These are phyloP conservation scores for Callimorpha dominula DNA, from an alignment of 2,888 invertebrate genomes.

Conservation along the genomic window DNA sequence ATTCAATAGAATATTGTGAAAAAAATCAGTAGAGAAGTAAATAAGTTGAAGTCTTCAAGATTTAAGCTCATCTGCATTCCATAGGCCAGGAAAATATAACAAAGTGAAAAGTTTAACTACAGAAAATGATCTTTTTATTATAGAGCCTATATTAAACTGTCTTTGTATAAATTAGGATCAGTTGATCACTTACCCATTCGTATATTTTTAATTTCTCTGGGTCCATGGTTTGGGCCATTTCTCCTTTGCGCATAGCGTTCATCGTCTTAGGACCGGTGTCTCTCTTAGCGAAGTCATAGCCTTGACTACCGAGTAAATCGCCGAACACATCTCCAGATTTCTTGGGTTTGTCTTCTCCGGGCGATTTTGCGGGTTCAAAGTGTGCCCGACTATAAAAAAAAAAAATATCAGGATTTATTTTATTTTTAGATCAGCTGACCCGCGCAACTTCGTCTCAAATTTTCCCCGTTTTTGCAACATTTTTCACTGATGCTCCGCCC, in stretches of 20 bases:
- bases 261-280: conserved; percentile 94
- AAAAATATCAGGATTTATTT: not conserved
- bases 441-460: too few species aligned
- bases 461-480: too few species aligned
- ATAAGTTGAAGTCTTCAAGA: too few species aligned
- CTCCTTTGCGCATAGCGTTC: conserved; percentile 96
- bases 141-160: not conserved
- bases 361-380: conserved; percentile 88
- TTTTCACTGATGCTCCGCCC: too few species aligned
- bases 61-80: too few species aligned
- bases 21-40: too few species aligned
- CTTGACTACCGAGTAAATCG: conserved; percentile 96
- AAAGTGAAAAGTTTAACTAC: too few species aligned
- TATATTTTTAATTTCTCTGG: conserved; percentile 94
- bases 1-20: too few species aligned
- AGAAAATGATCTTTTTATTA: too few species aligned
- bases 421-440: not conserved
- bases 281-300: conserved; percentile 93
- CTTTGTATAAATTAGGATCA: not conserved
- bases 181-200: conserved; percentile 89
- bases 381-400: conserved; percentile 87
- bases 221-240: conserved; percentile 95
- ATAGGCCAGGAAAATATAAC: too few species aligned
- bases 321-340: conserved; percentile 93
- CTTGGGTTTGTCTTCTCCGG: conserved; percentile 76